Percentiles rank a stretch among this genome's conserved stretches.
phyloP scores from a whole-genome alignment of 2,888 invertebrate species.

The Trichopoda pennipes region DNA sequence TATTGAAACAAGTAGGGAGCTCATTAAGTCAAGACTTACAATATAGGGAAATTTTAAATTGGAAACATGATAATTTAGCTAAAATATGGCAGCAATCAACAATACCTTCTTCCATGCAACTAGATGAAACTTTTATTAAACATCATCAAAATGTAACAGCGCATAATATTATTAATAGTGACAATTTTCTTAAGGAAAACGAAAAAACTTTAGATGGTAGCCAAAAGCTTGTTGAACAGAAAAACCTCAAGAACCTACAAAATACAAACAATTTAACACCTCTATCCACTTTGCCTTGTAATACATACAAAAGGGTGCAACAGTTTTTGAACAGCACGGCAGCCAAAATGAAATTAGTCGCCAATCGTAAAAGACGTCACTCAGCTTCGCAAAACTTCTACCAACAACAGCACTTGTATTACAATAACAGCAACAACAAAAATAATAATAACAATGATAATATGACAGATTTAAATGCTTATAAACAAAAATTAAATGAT shows the following conservation, averaged over 20 bases:
- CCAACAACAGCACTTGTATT: slow-evolving; percentile 75
- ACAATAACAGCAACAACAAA: slow-evolving; percentile 39
- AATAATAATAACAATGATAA: slow-evolving; percentile 70
- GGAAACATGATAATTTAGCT: slow-evolving; percentile 76
- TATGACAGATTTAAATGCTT: slow-evolving; percentile 71
- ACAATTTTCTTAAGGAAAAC: neutral
- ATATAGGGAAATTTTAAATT: slow-evolving; percentile 71
- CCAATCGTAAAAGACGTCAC: slow-evolving; percentile 84
- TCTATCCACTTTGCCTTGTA: slow-evolving; percentile 5
- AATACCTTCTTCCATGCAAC: neutral
- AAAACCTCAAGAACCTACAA: slow-evolving; percentile 50
- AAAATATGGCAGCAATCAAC: slow-evolving; percentile 73
- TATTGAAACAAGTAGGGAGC: slow-evolving; percentile 69
- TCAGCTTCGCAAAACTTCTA: slow-evolving; percentile 80
- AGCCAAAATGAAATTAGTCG: slow-evolving; percentile 60
- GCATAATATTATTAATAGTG: slow-evolving; percentile 8
- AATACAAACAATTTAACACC: slow-evolving; percentile 3
- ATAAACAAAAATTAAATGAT: slow-evolving; percentile 63
- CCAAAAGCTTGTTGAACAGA: slow-evolving; percentile 39
- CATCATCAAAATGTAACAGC: slow-evolving; percentile 16
- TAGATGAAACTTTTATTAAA: slow-evolving; percentile 10
- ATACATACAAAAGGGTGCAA: slow-evolving; percentile 69
- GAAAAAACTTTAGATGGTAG: slow-evolving; percentile 3
- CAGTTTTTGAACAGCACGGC: slow-evolving; percentile 68
- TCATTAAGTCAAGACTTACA: slow-evolving; percentile 33